Conservation (phyloP, 2,888 invertebrate species). For the Andrena bicolor region DNA sequence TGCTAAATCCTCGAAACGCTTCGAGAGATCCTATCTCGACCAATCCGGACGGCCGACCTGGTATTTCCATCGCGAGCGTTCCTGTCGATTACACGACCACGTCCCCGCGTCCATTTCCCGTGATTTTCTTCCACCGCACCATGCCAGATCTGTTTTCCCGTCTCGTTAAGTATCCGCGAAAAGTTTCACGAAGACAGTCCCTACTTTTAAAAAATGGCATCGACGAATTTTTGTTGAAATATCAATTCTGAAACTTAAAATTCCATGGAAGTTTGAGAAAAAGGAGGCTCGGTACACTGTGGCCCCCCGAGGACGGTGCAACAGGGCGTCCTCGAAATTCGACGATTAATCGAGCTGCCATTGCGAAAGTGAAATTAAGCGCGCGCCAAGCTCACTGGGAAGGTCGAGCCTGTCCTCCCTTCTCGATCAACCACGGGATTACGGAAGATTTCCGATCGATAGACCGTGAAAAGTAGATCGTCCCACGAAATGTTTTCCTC, state of each 20-base stretch:
- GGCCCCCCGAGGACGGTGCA: conserved; percentile 34
- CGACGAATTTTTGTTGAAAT: too few species aligned
- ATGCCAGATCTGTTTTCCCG: background rate
- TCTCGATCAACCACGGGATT: conserved; percentile 51
- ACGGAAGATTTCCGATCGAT: conserved; percentile 64
- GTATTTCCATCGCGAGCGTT: conserved; percentile 63
- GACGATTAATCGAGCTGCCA: conserved; percentile 65
- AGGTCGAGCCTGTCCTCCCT: conserved; percentile 63
- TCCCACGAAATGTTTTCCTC: conserved; percentile 43
- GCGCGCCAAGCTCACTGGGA: conserved; percentile 55
- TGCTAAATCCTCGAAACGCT: conserved; percentile 79
- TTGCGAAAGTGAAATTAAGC: conserved; percentile 76
- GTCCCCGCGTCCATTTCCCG: conserved; percentile 26
- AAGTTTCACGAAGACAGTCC: too few species aligned
- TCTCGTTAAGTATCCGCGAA: background rate
- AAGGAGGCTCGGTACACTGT: background rate
- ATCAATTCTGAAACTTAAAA: too few species aligned
- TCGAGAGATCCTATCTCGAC: conserved; percentile 70
- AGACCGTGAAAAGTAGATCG: conserved; percentile 65
- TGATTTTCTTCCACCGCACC: background rate
- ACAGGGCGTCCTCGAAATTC: conserved; percentile 69
- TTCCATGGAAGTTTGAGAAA: too few species aligned
- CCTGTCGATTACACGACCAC: conserved; percentile 49
- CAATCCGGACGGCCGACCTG: conserved; percentile 61
- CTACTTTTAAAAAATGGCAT: too few species aligned